Percentiles rank a stretch among this genome's conserved stretches.
phyloP scores from a whole-genome alignment of 2,888 invertebrate genomes.

The Tenthredo distinguenda region DNA sequence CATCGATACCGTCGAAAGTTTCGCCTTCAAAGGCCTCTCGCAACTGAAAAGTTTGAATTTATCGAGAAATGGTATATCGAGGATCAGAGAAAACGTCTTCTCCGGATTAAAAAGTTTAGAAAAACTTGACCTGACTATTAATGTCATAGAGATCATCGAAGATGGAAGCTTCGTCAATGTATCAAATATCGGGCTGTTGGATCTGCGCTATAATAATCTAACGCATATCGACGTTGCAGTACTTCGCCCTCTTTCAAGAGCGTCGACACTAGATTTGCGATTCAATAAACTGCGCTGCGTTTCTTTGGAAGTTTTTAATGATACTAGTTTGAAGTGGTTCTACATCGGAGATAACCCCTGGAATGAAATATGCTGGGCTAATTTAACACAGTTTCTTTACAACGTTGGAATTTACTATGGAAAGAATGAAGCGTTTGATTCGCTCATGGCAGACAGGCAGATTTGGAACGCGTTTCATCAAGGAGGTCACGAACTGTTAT shows the following conservation, averaged over 20 bases:
- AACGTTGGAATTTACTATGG: conserved; percentile 45
- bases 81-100: conserved; percentile 4
- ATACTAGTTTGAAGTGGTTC: conserved; percentile 44
- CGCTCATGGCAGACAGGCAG: conserved; percentile 37
- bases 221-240: conserved; percentile 5
- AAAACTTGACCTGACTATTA: conserved; percentile 37
- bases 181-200: conserved; percentile 35
- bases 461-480: conserved; percentile 18
- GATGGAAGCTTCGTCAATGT: conserved; percentile 37
- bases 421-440: conserved; percentile 34
- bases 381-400: conserved; percentile 24
- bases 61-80: conserved; percentile 45
- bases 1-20: conserved; percentile 19
- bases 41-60: conserved; percentile 27
- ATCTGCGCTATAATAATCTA: conserved; percentile 39
- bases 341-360: conserved; percentile 47
- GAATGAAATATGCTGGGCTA: conserved; percentile 34
- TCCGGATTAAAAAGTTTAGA: conserved; percentile 46
- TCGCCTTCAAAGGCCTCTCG: conserved; percentile 35
- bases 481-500: conserved; percentile 12
- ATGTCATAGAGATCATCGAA: conserved; percentile 19
- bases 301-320: not conserved
- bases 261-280: conserved; percentile 36
- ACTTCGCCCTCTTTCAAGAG: conserved; percentile 40
- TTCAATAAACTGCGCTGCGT: conserved; percentile 44